phyloP scores from a whole-genome alignment of 2,888 invertebrate genomes.

The Drosophila mettleri region DNA sequence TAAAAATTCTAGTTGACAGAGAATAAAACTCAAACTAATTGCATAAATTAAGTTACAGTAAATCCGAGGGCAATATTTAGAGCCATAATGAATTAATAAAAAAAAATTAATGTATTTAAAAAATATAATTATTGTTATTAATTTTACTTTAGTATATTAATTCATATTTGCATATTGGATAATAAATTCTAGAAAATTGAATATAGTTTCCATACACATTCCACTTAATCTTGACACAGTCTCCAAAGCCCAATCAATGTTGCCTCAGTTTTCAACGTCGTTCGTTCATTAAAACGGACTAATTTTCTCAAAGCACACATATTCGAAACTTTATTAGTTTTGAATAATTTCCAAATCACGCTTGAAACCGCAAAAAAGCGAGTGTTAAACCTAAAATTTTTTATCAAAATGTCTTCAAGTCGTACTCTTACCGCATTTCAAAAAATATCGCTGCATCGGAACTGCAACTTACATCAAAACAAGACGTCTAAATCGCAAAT shows the following conservation, averaged over 20 bases:
- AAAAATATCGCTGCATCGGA: neutral
- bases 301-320: neutral
- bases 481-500: neutral
- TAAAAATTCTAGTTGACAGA: neutral
- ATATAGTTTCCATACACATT: no score
- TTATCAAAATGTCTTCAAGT: conserved; percentile 14
- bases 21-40: neutral
- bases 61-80: no score
- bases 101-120: no score
- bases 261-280: neutral
- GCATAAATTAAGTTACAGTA: neutral
- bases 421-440: neutral
- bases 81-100: no score
- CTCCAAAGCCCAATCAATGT: neutral
- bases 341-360: conserved; percentile 22
- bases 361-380: neutral
- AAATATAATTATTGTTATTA: no score
- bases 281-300: neutral
- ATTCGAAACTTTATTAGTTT: neutral
- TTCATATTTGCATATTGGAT: no score
- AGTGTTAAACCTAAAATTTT: neutral
- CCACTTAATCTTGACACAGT: neutral
- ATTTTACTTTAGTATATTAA: no score
- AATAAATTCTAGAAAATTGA: no score
- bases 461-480: neutral